Evolutionary conservation across 2,888 invertebrate genomes (phyloP), one percentile per base, ranked within the genome.

Genomic region (Drosophila antonietae): DNA sequence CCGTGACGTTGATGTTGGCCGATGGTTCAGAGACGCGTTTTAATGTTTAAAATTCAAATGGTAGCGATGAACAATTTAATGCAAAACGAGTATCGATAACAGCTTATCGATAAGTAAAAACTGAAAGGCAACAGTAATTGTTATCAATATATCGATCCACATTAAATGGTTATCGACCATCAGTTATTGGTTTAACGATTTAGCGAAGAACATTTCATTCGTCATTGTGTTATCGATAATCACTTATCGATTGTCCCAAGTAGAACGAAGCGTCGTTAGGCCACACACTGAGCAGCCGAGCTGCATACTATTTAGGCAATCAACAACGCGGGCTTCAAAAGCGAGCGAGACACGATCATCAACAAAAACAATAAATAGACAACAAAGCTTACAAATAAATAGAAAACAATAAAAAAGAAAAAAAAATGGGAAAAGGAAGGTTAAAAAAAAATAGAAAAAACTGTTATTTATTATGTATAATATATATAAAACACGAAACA

Each of bases 11-110:
- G 23, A 97, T 99, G 96, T 94, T 99, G 78, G 98, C 98, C 12
- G 99, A 99, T 92, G 99, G 99, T 35, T 97, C 97, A 0, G 99
- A 99, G 93, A 96, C 96, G 64, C 94, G 96, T 75, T 97, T 96
- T 92, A 96, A 96, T 91, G 96, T 96, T 86, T 96, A 95, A 94
- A 59, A 23, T 46, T 35, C 1, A 37, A 37, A 47, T 20, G 41
- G 8, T 9, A 23, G 9, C 65, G 39, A 57, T 35, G 14, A 65
- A 44, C 49, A 66, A 47, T 43, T 68, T 57, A 41, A 68, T 33
- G 35, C 33, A n/a, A 15, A 39, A 28, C 49, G 31, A 47, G n/a
- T 70, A 55, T 49, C 69, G 53, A 58, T 59, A 23, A 8, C 49
- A 12, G 14, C 12, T 23, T 31, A 56, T 68, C 46, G 58, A 72